Evolutionary conservation across 2,888 invertebrate species (phyloP).

Genomic region (Abrostola triplasia): DNA sequence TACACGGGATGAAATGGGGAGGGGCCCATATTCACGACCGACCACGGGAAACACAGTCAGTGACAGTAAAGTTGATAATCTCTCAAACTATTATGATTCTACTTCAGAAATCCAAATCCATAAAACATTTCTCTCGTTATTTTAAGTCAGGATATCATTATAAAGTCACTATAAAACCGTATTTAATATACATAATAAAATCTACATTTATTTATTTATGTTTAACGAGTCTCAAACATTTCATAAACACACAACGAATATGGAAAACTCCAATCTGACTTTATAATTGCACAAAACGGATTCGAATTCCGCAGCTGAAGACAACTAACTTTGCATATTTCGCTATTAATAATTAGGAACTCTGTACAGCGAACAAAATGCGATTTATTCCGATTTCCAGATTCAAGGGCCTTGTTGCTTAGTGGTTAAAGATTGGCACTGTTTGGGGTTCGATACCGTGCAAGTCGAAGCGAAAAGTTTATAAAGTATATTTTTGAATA

Average conservation of each 20-base stretch:
- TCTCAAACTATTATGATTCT: too few relatives aligned
- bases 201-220: slow-evolving; percentile 16
- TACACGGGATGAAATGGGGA: too few relatives aligned
- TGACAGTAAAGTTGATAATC: too few relatives aligned
- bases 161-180: neutral
- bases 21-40: too few relatives aligned
- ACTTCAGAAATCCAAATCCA: too few relatives aligned
- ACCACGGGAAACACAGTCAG: too few relatives aligned
- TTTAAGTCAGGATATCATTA: too few relatives aligned
- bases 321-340: slow-evolving; percentile 85
- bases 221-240: slow-evolving; percentile 57
- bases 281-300: slow-evolving; percentile 76
- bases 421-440: slow-evolving; percentile 3
- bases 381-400: slow-evolving; percentile 73
- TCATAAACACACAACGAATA: slow-evolving; percentile 68
- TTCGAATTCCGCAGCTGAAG: slow-evolving; percentile 60
- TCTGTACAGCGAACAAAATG: slow-evolving; percentile 68
- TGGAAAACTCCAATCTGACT: slow-evolving; percentile 81
- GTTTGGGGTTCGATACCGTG: slow-evolving; percentile 34
- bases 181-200: neutral
- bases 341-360: slow-evolving; percentile 78
- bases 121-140: too few relatives aligned
- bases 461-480: neutral
- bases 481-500: neutral
- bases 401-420: slow-evolving; percentile 37